A percentile compares a stretch with the other conserved stretches of the same genome.
Conservation (phyloP, 1,140 invertebrate genomes). For the Meloidogyne floridensis region DNA sequence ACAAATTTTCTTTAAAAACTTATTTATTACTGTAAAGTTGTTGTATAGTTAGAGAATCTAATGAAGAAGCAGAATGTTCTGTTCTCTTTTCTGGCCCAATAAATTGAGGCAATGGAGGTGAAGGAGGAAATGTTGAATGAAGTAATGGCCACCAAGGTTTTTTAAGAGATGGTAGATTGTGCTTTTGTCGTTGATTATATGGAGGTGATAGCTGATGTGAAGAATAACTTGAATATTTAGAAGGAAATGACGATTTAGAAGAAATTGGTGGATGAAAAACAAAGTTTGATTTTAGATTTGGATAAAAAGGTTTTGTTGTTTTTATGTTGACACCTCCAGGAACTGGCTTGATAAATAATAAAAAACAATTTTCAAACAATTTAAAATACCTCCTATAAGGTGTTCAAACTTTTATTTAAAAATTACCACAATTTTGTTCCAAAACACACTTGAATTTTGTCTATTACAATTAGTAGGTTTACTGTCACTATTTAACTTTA, state of each 20-base stretch:
- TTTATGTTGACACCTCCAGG: neutral
- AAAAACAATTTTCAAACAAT: too few species aligned
- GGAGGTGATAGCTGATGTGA: neutral
- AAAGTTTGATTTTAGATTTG: constrained; percentile 3
- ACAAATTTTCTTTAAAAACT: too few species aligned
- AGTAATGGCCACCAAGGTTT: neutral
- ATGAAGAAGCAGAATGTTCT: neutral
- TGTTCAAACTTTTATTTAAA: neutral
- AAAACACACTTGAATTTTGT: neutral
- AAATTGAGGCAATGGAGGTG: neutral
- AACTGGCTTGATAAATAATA: too few species aligned
- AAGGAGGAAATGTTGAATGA: neutral
- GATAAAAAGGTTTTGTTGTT: neutral
- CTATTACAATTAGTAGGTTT: neutral
- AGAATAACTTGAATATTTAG: neutral
- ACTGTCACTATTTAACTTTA: neutral
- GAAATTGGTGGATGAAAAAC: neutral
- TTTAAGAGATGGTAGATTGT: neutral
- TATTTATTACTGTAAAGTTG: neutral
- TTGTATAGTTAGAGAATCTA: neutral
- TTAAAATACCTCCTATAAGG: too few species aligned
- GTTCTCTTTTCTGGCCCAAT: neutral
- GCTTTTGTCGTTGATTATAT: neutral
- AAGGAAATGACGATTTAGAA: neutral
- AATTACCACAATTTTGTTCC: neutral